Evolutionary conservation across 2,888 invertebrate genomes (phyloP), one percentile per base, ranked within the genome.

Genomic region (Crocallis elinguaria): DNA sequence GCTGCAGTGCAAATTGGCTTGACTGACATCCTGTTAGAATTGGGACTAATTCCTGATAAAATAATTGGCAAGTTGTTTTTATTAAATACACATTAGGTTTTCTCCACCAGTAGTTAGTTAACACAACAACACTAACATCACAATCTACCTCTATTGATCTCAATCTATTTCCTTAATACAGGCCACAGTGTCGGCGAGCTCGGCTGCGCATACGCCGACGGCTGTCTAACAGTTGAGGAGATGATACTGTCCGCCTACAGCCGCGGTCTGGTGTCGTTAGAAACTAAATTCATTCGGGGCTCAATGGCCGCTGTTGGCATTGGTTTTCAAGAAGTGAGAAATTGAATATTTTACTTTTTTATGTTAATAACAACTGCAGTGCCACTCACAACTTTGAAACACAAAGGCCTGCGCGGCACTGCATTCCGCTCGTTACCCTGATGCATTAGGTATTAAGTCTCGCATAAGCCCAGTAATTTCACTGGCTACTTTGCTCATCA

Each of bases 171-270:
- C 7, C 5, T 13, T 3, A 17, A 3, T 9, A 1, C 57, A 77
- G 79, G 79, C 25, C 79, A 80, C 56, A 83, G 83, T 49, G 95
- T 97, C 0, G 98, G 98, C 21, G 98, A 98, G 82, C 86, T 98
- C 12, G 97, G 96, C 1, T 98, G 98, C 78, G 97, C 96, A 0
- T 98, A 98, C 80, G 97, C 96, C 1, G 98, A 98, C 80, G 96
- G 96, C 1, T 95, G 96, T 58, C 90, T 98, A 45, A 95, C 96
- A 0, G 93, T 94, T 0, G 95, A 96, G 73, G 95, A 97, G 83
- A 95, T 95, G 86, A 94, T 97, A 43, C 78, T 96, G 27, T 92
- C 94, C 12, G 94, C 97, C 0, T 97, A 96, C 79, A 95, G 94
- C 71, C 92, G 97, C 62, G 96, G 96, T 1, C 85, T 92, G 62